A percentile compares a stretch with the other conserved stretches of the same genome.
Conservation (phyloP, 2,888 invertebrate species). For the Autographa gamma region DNA sequence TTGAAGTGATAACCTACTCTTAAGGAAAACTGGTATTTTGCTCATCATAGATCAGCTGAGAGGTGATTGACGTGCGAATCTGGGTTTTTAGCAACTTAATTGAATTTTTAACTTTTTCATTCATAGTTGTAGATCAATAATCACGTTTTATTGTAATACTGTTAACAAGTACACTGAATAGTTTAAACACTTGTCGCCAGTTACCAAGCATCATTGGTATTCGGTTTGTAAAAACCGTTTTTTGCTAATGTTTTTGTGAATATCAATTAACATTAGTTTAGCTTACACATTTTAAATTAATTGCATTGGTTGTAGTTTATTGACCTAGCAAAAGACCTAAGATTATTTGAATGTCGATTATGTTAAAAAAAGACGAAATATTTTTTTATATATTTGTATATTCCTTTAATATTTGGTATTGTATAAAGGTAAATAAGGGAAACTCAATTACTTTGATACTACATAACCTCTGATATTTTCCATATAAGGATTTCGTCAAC, state of each 20-base stretch:
- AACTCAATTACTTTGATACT: background rate
- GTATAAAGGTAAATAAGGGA: background rate
- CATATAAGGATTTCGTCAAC: background rate
- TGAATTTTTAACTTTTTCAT: background rate
- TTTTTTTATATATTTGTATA: background rate
- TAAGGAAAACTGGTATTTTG: background rate
- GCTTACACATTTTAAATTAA: background rate
- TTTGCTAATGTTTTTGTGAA: background rate
- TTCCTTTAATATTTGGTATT: background rate
- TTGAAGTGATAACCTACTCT: too few species aligned
- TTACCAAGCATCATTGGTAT: background rate
- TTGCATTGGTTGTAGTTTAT: background rate
- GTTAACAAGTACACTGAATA: slow-evolving; percentile 1
- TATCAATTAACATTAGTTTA: background rate
- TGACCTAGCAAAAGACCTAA: background rate
- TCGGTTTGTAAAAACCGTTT: background rate
- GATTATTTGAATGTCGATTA: background rate
- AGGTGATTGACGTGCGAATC: background rate
- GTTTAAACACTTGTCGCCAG: slow-evolving; percentile 1
- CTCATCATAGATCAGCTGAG: background rate
- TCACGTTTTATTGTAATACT: background rate
- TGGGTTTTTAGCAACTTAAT: background rate
- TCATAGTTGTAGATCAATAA: background rate
- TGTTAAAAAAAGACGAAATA: background rate
- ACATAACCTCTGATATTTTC: background rate